Conservation (phyloP, 2,888 invertebrate species). For the Euplexia lucipara region DNA sequence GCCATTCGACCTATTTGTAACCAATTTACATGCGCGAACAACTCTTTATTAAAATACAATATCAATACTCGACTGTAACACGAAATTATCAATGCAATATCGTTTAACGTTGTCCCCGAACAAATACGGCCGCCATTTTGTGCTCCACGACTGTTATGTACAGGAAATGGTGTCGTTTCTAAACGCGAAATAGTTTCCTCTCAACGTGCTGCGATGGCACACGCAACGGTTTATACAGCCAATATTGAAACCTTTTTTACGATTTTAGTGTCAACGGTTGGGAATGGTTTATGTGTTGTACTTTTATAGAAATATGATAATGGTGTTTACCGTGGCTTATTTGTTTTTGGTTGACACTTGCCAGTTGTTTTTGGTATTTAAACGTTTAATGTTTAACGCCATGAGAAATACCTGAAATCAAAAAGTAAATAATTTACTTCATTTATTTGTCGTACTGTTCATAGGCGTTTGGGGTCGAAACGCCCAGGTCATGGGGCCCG, state of each 20-base stretch:
- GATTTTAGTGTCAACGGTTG: conserved; percentile 20
- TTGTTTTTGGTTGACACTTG: background rate
- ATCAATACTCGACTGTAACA: conserved; percentile 59
- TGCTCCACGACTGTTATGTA: conserved; percentile 54
- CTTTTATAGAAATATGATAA: background rate
- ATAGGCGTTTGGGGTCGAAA: no score
- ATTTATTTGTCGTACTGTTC: no score
- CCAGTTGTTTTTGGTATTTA: no score
- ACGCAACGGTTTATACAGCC: conserved; percentile 54
- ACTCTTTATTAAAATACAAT: conserved; percentile 64
- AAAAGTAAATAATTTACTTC: no score
- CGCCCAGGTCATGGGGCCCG: no score
- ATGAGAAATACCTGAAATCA: no score
- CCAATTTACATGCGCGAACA: conserved; percentile 54
- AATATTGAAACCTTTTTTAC: conserved; percentile 38
- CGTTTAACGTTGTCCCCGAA: conserved; percentile 58
- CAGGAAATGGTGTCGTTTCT: conserved; percentile 72
- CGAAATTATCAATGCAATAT: conserved; percentile 67
- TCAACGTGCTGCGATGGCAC: conserved; percentile 47
- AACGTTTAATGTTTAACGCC: no score
- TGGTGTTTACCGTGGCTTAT: background rate
- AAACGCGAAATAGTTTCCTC: conserved; percentile 72
- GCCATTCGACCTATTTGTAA: conserved; percentile 41
- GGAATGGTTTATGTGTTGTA: background rate
- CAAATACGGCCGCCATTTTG: conserved; percentile 65